Conservation (phyloP, 2,113 vertebrate genomes). For the Verasper variegatus region DNA sequence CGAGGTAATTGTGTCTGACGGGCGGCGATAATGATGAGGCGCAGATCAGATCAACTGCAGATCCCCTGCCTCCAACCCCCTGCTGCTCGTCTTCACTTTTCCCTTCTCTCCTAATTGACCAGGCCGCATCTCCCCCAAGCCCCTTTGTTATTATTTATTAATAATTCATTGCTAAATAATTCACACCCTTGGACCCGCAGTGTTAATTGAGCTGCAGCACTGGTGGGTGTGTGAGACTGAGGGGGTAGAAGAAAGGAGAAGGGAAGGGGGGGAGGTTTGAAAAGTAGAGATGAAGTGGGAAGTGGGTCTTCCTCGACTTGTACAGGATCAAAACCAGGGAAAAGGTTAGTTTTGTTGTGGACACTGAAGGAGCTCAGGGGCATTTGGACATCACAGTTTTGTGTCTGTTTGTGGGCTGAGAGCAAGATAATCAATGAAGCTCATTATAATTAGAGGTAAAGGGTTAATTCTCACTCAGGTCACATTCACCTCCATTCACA, state of each 20-base stretch:
- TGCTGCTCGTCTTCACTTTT: constrained; percentile 88
- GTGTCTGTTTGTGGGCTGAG: not conserved
- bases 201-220: constrained; percentile 88
- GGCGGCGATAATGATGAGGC: constrained; percentile 91
- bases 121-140: constrained; percentile 87
- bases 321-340: constrained; percentile 1
- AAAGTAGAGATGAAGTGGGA: constrained; percentile 7
- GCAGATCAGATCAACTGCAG: constrained; percentile 88
- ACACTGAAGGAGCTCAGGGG: not conserved
- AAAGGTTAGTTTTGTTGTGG: constrained; percentile 15
- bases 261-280: not conserved
- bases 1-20: constrained; percentile 95
- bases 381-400: constrained; percentile 5
- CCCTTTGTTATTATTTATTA: constrained; percentile 99
- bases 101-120: constrained; percentile 93
- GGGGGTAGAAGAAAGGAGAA: not conserved
- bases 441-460: too few species aligned
- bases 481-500: not conserved
- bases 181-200: constrained; percentile 88
- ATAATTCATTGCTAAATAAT: constrained; percentile 99
- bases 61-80: constrained; percentile 86
- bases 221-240: not conserved
- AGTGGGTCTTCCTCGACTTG: constrained; percentile 17
- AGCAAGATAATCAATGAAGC: not conserved
- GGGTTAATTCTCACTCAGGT: too few species aligned